Percentiles rank a stretch among this genome's conserved stretches.
Evolutionary conservation across 1,140 invertebrate species (phyloP).

Genomic region (Babylonia areolata): DNA sequence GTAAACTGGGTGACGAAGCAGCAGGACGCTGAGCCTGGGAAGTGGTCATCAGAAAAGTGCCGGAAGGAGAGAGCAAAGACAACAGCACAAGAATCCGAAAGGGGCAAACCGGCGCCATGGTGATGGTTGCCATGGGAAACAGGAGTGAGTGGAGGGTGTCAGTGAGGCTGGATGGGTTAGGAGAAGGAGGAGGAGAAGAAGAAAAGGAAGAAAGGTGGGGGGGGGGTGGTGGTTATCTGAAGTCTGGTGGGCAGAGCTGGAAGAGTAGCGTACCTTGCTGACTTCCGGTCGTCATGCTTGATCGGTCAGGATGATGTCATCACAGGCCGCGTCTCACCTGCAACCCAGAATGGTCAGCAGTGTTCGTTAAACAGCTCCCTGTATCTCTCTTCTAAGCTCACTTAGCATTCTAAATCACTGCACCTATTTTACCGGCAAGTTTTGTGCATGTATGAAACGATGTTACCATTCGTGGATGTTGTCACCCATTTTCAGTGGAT

Average conservation of each 20-base stretch:
- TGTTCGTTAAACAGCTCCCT: too few relatives aligned
- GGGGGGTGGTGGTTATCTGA: background rate
- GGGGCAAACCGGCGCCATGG: background rate
- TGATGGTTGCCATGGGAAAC: background rate
- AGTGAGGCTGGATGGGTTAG: background rate
- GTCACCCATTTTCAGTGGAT: too few relatives aligned
- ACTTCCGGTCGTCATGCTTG: background rate
- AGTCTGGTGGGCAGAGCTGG: background rate
- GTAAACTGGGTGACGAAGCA: background rate
- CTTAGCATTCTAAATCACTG: too few relatives aligned
- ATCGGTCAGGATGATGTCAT: background rate
- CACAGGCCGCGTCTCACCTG: background rate
- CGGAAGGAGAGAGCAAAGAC: background rate
- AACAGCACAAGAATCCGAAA: background rate
- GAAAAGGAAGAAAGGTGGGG: background rate
- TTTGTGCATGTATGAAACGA: too few relatives aligned
- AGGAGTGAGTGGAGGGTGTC: background rate
- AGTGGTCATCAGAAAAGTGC: background rate
- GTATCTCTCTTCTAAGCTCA: too few relatives aligned
- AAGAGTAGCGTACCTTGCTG: background rate
- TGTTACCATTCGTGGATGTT: too few relatives aligned
- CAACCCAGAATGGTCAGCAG: background rate
- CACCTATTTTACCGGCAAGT: too few relatives aligned
- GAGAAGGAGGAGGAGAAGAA: background rate
- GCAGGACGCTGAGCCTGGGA: background rate